Base-by-base conservation (phyloP, 2,113 vertebrate genomes). In the Psittacula cyanocephala region DNA sequence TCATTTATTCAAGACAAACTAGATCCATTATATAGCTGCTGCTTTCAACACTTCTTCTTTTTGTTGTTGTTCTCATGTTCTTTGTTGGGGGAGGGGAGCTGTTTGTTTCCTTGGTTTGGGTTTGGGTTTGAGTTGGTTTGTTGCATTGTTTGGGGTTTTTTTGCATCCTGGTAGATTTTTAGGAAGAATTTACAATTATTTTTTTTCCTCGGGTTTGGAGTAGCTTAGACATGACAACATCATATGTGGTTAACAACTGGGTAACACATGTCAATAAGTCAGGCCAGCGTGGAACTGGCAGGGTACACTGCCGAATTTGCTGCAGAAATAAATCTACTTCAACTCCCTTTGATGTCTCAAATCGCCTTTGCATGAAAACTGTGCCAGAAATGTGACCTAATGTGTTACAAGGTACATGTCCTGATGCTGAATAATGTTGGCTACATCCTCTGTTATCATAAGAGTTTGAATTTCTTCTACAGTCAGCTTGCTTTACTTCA, bases 261-360 rank as follows among this genome's bases (percentile, higher is more conserved):
- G 52, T 47, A 82, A 67, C 81, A 82, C 31, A 70, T 82, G 88
- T 76, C 62, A 76, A 5, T 89, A 93, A 93, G 39, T 39, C 39
- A 87, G 63, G 33, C 78, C 70, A 82, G 49, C 0, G 0, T 57
- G 49, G 50, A 90, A 67, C 53, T 86, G 27, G 27, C 17, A 55
- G n/a, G 39, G 52, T 23, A 90, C 94, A 65, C 14, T 41, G 62
- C 27, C 18, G 18, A 77, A 1, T 91, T 91, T 89, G 91, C 69
- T 47, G 13, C 81, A 74, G 78, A 87, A 93, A 81, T 69, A 91
- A 79, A 87, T 91, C 31, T 91, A 35, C 31, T 60, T 35, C 39
- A 79, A 47, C 23, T 62, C 39, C 31, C 52, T 95, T 96, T 91
- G 85, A 95, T 91, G 53, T 63, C 67, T 90, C 47, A 87, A 95